These are phyloP conservation scores for Pionites leucogaster DNA, from an alignment of 2,113 vertebrate species.

Conservation along the genomic window DNA sequence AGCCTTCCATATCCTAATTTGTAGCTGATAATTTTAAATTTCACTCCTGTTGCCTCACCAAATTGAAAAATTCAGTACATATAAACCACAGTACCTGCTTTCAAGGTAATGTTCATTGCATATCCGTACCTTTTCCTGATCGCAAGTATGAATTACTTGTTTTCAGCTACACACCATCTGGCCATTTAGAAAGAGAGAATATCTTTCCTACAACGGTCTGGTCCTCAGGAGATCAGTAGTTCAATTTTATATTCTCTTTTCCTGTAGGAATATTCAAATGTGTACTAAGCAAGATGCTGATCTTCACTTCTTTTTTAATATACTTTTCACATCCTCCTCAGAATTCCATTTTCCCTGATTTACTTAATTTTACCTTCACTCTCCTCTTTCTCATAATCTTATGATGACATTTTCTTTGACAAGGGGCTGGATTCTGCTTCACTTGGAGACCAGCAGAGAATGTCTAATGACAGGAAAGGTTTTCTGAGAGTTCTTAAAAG, in stretches of 20 bases:
- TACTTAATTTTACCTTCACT: constrained; percentile 61
- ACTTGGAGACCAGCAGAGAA: constrained; percentile 48
- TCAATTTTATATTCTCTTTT: constrained; percentile 39
- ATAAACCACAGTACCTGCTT: not conserved
- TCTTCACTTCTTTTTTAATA: constrained; percentile 41
- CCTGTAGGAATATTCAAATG: constrained; percentile 40
- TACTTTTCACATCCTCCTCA: constrained; percentile 49
- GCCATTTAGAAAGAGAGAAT: not conserved
- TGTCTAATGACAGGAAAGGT: constrained; percentile 41
- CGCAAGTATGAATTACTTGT: not conserved
- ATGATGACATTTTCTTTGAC: constrained; percentile 61
- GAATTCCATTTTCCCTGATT: constrained; percentile 37
- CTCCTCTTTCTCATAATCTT: constrained; percentile 47
- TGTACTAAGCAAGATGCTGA: constrained; percentile 23
- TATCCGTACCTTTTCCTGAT: not conserved
- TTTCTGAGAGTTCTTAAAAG: constrained; percentile 36
- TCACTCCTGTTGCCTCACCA: not conserved
- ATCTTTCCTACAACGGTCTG: not conserved
- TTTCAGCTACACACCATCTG: not conserved
- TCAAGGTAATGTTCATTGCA: not conserved
- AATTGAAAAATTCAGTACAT: not conserved
- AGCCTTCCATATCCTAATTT: not conserved
- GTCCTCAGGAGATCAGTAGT: constrained; percentile 22
- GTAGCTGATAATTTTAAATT: not conserved
- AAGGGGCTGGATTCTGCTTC: constrained; percentile 32